Conservation (phyloP, 92 coral and sea anemone genomes). For the Nematostella vectensis region DNA sequence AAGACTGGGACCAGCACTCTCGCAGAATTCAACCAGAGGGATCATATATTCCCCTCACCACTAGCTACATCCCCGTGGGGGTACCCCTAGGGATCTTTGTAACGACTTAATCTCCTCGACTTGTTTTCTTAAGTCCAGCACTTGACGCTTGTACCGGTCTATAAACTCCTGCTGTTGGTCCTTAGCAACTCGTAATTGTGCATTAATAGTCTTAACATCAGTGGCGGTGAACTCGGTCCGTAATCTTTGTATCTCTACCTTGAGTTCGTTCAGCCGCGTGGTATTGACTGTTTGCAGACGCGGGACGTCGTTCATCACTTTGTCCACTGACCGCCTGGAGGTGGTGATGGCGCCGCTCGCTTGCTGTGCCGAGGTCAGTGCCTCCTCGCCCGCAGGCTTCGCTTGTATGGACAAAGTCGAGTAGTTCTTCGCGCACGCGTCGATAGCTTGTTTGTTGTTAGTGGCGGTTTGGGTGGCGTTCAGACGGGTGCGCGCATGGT, state of each 20-base stretch:
- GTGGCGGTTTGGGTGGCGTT: constrained; percentile 22
- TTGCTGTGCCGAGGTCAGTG: constrained; percentile 26
- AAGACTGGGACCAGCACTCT: too few relatives aligned
- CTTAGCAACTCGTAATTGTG: constrained; percentile 34
- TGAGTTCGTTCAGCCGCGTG: constrained; percentile 44
- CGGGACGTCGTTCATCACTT: constrained; percentile 27
- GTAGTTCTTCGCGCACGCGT: constrained; percentile 49
- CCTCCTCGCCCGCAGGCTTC: constrained; percentile 23
- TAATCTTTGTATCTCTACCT: constrained; percentile 25
- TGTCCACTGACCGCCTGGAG: constrained; percentile 24
- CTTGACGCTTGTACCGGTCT: constrained; percentile 34
- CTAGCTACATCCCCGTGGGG: constrained; percentile 31
- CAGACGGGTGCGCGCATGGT: constrained; percentile 8
- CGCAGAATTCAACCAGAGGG: too few relatives aligned
- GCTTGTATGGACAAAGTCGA: constrained; percentile 37
- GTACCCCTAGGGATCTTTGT: constrained; percentile 34
- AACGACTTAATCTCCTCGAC: constrained; percentile 63
- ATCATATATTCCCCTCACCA: too few relatives aligned
- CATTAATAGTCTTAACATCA: constrained; percentile 29
- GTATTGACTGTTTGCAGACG: constrained; percentile 41
- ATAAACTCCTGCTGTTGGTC: constrained; percentile 50
- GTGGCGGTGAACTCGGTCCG: constrained; percentile 34
- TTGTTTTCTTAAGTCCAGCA: constrained; percentile 40
- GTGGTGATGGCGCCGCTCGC: constrained; percentile 33
- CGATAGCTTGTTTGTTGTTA: constrained; percentile 18